Conservation (phyloP, 2,888 invertebrate species). For the Phortica magna region DNA sequence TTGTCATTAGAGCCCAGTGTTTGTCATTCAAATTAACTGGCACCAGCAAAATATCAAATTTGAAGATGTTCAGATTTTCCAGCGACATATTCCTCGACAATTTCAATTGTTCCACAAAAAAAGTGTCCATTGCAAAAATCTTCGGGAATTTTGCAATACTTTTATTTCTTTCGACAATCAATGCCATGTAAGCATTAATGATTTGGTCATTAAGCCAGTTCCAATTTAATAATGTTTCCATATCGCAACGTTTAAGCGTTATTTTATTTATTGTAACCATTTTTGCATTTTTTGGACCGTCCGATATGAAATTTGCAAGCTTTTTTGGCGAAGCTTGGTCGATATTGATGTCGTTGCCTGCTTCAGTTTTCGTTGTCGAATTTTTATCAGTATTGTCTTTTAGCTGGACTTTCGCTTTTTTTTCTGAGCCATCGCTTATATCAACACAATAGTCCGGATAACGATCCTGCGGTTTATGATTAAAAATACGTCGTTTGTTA, state of each 20-base stretch:
- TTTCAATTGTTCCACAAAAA: not conserved
- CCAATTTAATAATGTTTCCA: not conserved
- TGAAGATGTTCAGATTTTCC: not conserved
- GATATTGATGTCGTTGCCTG: not conserved
- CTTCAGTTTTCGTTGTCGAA: no score
- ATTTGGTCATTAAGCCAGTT: constrained; percentile 12
- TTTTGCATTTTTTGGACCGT: not conserved
- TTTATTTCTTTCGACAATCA: not conserved
- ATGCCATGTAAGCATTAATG: not conserved
- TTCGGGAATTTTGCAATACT: not conserved
- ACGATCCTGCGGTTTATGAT: not conserved
- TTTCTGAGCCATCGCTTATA: not conserved
- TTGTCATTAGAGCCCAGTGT: not conserved
- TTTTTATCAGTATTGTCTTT: no score
- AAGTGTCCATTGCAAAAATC: not conserved
- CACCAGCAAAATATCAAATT: not conserved
- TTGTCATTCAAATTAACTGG: not conserved
- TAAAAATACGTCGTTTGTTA: not conserved
- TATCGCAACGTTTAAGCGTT: not conserved
- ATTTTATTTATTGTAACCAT: not conserved
- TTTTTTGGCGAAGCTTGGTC: not conserved
- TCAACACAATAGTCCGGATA: not conserved
- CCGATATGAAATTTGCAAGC: not conserved
- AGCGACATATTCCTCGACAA: not conserved
- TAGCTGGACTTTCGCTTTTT: not conserved